These are phyloP conservation scores for Drosophila stalkeri DNA, from an alignment of 2,888 invertebrate species.

Conservation along the genomic window DNA sequence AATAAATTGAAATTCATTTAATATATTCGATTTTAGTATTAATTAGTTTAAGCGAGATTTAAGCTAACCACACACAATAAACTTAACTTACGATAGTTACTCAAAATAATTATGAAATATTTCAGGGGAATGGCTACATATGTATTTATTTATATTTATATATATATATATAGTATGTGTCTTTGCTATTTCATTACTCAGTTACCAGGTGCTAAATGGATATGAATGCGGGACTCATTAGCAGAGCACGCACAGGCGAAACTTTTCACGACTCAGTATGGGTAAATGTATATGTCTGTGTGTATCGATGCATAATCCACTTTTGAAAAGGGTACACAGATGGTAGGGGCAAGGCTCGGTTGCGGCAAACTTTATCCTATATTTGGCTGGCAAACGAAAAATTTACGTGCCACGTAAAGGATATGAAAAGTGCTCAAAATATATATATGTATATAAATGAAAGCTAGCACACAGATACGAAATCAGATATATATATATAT, in stretches of 20 bases:
- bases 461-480: slow-evolving; percentile 15
- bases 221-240: slow-evolving; percentile 73
- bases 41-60: not conserved
- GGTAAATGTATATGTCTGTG: not conserved
- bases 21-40: no score
- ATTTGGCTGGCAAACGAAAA: slow-evolving; percentile 56
- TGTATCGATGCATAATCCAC: slow-evolving; percentile 71
- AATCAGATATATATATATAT: slow-evolving; percentile 5
- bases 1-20: no score
- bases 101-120: slow-evolving; percentile 48
- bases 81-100: slow-evolving; percentile 20
- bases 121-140: slow-evolving; percentile 1
- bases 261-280: slow-evolving; percentile 47
- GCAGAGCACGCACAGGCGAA: slow-evolving; percentile 64
- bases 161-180: slow-evolving; percentile 51
- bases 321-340: slow-evolving; percentile 58
- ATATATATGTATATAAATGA: not conserved
- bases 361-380: slow-evolving; percentile 71
- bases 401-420: slow-evolving; percentile 63
- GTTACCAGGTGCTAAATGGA: slow-evolving; percentile 63
- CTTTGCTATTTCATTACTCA: slow-evolving; percentile 50
- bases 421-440: slow-evolving; percentile 28
- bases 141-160: slow-evolving; percentile 46
- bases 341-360: slow-evolving; percentile 18
- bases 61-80: slow-evolving; percentile 15